These are phyloP conservation scores for Andrena haemorrhoa DNA, from an alignment of 2,888 invertebrate species.

Conservation along the genomic window DNA sequence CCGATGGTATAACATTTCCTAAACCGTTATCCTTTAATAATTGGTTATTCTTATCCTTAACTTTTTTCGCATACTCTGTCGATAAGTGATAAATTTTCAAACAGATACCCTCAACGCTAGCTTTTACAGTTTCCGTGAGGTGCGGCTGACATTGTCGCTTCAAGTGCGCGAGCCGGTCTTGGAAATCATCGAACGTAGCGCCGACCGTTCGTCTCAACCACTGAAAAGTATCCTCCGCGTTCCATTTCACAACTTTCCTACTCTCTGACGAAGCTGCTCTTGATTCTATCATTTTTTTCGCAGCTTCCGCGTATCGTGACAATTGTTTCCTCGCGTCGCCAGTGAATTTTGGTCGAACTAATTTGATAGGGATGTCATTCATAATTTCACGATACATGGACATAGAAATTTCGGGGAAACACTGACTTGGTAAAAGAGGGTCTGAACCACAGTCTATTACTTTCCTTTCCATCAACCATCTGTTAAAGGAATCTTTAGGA, in stretches of 20 bases:
- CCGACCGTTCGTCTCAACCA: slow-evolving; percentile 97
- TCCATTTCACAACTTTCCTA: slow-evolving; percentile 99
- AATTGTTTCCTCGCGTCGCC: slow-evolving; percentile 98
- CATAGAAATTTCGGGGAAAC: slow-evolving; percentile 95
- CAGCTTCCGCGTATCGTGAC: slow-evolving; percentile 97
- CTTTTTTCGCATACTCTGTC: slow-evolving; percentile 95
- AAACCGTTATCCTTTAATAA: slow-evolving; percentile 96
- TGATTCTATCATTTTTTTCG: slow-evolving; percentile 98
- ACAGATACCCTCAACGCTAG: slow-evolving; percentile 97
- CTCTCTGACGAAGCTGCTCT: slow-evolving; percentile 97
- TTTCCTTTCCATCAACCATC: slow-evolving; percentile 98
- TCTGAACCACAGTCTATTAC: slow-evolving; percentile 93
- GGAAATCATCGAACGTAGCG: slow-evolving; percentile 97
- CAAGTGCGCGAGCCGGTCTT: slow-evolving; percentile 94
- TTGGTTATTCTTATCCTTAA: slow-evolving; percentile 93
- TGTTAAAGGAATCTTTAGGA: slow-evolving; percentile 97
- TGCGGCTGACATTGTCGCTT: slow-evolving; percentile 98
- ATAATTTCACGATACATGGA: slow-evolving; percentile 99
- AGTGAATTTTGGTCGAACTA: slow-evolving; percentile 97
- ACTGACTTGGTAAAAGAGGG: slow-evolving; percentile 95
- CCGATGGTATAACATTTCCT: slow-evolving; percentile 86
- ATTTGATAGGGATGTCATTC: slow-evolving; percentile 98
- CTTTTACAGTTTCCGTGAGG: slow-evolving; percentile 96
- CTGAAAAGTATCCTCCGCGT: slow-evolving; percentile 98
- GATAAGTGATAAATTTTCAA: slow-evolving; percentile 96